Conservation (phyloP, 2,113 vertebrate genomes). For the Crotalus viridis region DNA sequence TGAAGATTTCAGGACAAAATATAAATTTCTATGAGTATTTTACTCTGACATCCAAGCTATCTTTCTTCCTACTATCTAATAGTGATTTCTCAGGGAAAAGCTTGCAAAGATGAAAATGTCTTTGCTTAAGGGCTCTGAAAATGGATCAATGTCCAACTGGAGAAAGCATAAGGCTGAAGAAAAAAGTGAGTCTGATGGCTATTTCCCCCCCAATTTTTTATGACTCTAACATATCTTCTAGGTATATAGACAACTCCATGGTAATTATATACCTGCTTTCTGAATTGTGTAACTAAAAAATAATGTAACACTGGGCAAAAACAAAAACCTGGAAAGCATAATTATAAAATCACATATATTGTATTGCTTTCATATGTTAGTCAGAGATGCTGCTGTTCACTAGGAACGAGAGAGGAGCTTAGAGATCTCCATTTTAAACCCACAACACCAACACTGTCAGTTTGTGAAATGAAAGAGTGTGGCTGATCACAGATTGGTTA, state of each 20-base stretch:
- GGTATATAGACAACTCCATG: neutral
- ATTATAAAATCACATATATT: neutral
- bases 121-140: neutral
- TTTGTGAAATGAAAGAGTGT: neutral
- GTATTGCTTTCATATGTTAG: neutral
- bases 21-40: neutral
- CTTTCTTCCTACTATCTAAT: neutral
- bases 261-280: neutral
- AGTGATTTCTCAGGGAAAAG: neutral
- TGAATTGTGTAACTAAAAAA: neutral
- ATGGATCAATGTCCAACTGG: neutral
- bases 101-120: neutral
- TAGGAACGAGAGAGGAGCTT: neutral
- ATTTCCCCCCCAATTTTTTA: neutral
- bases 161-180: neutral
- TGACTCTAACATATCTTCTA: neutral
- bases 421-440: neutral
- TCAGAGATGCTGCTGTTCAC: neutral
- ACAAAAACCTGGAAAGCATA: neutral
- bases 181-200: neutral
- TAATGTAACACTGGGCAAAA: neutral
- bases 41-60: neutral
- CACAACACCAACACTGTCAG: neutral
- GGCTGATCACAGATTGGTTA: neutral
- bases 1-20: slow-evolving; percentile 5